phyloP scores from a whole-genome alignment of 2,797 vertebrate species.

The Chromis chromis region DNA sequence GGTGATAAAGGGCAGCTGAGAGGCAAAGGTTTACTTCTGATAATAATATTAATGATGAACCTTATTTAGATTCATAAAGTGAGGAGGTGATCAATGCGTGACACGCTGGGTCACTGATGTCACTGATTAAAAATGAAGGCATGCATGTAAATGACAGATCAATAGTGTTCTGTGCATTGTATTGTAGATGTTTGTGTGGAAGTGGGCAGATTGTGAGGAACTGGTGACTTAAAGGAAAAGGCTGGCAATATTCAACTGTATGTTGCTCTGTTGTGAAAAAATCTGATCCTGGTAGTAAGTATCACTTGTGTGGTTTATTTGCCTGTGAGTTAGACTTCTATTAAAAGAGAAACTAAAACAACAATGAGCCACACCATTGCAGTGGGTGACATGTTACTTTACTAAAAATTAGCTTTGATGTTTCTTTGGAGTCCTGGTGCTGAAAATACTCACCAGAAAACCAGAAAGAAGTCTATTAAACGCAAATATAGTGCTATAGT shows the following conservation, averaged over 20 bases:
- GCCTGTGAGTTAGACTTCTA: neutral
- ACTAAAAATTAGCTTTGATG: neutral
- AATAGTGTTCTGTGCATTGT: constrained; percentile 16
- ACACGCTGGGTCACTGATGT: constrained; percentile 55
- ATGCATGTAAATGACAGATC: constrained; percentile 22
- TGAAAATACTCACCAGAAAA: constrained; percentile 19
- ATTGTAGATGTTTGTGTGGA: constrained; percentile 1
- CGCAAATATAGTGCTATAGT: too few relatives aligned
- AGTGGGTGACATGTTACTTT: neutral
- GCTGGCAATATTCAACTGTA: too few relatives aligned
- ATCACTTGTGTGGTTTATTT: neutral
- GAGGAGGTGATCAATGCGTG: constrained; percentile 63
- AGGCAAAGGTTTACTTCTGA: constrained; percentile 45
- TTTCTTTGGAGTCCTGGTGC: neutral
- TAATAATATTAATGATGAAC: constrained; percentile 81
- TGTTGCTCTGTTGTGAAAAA: too few relatives aligned
- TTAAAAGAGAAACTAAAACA: too few relatives aligned
- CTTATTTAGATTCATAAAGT: constrained; percentile 71
- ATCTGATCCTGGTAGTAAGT: neutral
- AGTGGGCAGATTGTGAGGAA: neutral
- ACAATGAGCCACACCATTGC: neutral
- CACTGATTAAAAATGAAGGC: constrained; percentile 28
- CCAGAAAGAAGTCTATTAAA: neutral
- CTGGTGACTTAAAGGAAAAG: neutral
- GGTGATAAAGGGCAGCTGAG: constrained; percentile 54